Percentiles rank a stretch among this genome's conserved stretches.
Evolutionary conservation across 2,888 invertebrate species (phyloP).

Genomic region (Hemithea aestivaria): DNA sequence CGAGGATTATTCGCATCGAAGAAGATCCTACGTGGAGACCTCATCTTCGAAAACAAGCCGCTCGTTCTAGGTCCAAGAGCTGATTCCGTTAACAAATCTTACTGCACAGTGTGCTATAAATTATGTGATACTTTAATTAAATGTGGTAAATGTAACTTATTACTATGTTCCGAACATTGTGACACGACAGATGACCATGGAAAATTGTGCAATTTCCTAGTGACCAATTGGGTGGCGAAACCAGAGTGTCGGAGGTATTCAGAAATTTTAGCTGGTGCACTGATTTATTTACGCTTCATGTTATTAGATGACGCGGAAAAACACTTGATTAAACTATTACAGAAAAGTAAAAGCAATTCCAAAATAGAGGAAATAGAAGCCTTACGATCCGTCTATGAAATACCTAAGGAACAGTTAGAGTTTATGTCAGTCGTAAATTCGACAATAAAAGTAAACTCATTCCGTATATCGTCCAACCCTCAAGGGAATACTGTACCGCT

Average conservation of each 20-base stretch:
- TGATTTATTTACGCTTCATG: slow-evolving; percentile 52
- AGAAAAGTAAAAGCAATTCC: slow-evolving; percentile 44
- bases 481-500: slow-evolving; percentile 57
- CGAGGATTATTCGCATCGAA: slow-evolving; percentile 84
- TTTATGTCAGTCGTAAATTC: slow-evolving; percentile 75
- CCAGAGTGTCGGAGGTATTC: slow-evolving; percentile 29
- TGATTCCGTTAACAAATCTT: slow-evolving; percentile 65
- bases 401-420: slow-evolving; percentile 70
- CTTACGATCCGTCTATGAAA: slow-evolving; percentile 48
- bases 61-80: slow-evolving; percentile 83
- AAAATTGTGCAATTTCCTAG: slow-evolving; percentile 81
- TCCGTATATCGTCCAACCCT: slow-evolving; percentile 68
- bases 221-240: slow-evolving; percentile 64
- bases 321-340: slow-evolving; percentile 64
- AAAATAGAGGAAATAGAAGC: slow-evolving; percentile 71
- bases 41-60: slow-evolving; percentile 84
- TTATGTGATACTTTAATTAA: slow-evolving; percentile 46
- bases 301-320: slow-evolving; percentile 56
- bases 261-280: slow-evolving; percentile 35
- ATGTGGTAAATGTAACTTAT: slow-evolving; percentile 82
- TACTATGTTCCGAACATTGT: slow-evolving; percentile 82
- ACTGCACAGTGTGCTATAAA: slow-evolving; percentile 82
- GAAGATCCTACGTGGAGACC: slow-evolving; percentile 80
- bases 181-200: slow-evolving; percentile 73
- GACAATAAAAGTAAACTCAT: slow-evolving; percentile 82